Evolutionary conservation across 92 coral and sea anemone species (phyloP), one percentile per base, ranked within the genome.

Genomic region (Chrysogorgia sp.): DNA sequence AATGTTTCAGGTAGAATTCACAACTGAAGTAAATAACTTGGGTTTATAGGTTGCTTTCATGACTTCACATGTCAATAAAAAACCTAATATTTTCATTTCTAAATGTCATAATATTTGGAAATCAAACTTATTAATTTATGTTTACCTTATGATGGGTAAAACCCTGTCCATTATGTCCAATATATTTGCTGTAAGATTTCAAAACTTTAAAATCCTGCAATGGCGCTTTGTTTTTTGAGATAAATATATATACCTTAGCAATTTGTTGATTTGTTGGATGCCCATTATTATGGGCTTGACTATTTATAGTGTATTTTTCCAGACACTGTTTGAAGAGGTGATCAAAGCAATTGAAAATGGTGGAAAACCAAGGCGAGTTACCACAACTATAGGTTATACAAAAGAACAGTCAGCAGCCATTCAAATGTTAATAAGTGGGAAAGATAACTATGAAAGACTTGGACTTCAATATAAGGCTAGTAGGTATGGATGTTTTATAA

Each of bases 341-440:
- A 67, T 94, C 33, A 86, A 71, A 72, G 52, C 97, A n/a, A 55
- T 89, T 12, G 97, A 91, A 81, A 94, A 82, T 63, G 98, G 98
- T 26, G 97, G 93, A 20, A 76, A 85, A 78, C 96, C 98, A 22
- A 85, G 82, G 1, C 69, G 85, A 65, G 67, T 91, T 5, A 55
- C 94, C 43, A 88, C 92, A 7, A 89, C 86, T n/a, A 77, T 94
- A 28, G 98, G 98, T 24, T 94, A 94, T 62, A 89, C 93, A 50
- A 94, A 91, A 66, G 98, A 94, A 78, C 98, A 94, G 34, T 96
- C 97, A 0, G 98, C 89, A 52, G 94, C 90, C 9, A 91, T 94
- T 15, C 97, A 94, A 41, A 83, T 90, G 79, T 82, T 94, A 33
- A 86, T 80, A 70, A 89, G 64, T 48, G 96, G 97, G 14, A 94